Conservation (phyloP, 2,797 vertebrate species). For the Clarias fuscus region DNA sequence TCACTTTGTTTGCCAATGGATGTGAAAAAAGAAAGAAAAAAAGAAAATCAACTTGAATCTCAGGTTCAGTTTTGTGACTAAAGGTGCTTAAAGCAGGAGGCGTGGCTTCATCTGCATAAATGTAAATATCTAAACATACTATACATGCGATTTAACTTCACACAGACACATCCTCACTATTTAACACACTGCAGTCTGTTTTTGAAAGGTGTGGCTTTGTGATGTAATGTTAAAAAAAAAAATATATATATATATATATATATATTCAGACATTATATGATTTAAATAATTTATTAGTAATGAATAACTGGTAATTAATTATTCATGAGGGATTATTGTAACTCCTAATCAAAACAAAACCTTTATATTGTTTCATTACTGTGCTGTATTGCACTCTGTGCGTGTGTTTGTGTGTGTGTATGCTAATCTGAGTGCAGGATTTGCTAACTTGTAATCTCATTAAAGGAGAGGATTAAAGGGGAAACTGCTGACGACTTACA, state of each 20-base stretch:
- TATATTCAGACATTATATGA: too few relatives aligned
- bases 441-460: constrained; percentile 78
- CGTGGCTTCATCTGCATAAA: neutral
- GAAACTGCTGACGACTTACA: constrained; percentile 82
- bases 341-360: constrained; percentile 48
- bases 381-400: neutral
- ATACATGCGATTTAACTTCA: too few relatives aligned
- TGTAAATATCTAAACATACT: neutral
- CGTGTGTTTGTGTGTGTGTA: constrained; percentile 16
- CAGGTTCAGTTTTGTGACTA: neutral
- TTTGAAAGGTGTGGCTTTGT: neutral
- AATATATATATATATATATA: too few relatives aligned
- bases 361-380: constrained; percentile 14
- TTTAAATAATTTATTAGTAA: neutral
- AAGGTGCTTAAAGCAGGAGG: neutral
- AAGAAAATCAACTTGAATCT: neutral
- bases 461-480: constrained; percentile 78
- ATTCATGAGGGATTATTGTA: neutral
- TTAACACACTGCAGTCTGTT: neutral
- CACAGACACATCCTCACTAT: too few relatives aligned
- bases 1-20: neutral
- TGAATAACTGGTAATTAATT: neutral
- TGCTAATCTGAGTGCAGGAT: constrained; percentile 69
- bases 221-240: too few relatives aligned
- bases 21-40: neutral